Conservation (phyloP, 2,797 vertebrate species). For the Sylvilagus floridanus region DNA sequence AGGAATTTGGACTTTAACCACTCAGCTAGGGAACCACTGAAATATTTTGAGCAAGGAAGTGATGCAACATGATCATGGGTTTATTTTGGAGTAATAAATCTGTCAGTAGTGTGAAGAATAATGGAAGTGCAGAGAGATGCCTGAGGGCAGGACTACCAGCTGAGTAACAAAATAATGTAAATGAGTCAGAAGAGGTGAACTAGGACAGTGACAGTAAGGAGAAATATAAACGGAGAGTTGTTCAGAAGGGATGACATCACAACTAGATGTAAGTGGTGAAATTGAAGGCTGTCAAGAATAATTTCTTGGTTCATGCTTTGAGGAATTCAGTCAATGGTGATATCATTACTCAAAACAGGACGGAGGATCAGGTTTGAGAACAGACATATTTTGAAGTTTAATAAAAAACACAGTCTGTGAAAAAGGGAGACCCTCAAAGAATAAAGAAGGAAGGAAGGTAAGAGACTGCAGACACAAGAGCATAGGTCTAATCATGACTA, state of each 20-base stretch:
- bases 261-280: constrained; percentile 4
- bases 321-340: constrained; percentile 59
- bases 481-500: neutral
- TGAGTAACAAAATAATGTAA: constrained; percentile 59
- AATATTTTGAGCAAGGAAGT: constrained; percentile 77
- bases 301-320: constrained; percentile 52
- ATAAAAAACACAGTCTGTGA: constrained; percentile 54
- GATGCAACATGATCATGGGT: constrained; percentile 55
- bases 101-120: constrained; percentile 72
- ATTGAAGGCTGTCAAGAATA: constrained; percentile 44
- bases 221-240: neutral
- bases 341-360: constrained; percentile 46
- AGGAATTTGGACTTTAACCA: constrained; percentile 54
- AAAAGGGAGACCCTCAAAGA: neutral
- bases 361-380: constrained; percentile 21
- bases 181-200: constrained; percentile 50
- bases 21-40: constrained; percentile 8
- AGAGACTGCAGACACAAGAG: neutral
- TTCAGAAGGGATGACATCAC: neutral
- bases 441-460: neutral
- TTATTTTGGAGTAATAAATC: constrained; percentile 73
- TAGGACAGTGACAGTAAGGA: neutral
- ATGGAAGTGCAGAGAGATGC: constrained; percentile 41
- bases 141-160: constrained; percentile 61
- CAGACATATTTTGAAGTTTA: constrained; percentile 48